Base-by-base conservation (phyloP, 2,113 vertebrate species). In the Cygnus buccinator region DNA sequence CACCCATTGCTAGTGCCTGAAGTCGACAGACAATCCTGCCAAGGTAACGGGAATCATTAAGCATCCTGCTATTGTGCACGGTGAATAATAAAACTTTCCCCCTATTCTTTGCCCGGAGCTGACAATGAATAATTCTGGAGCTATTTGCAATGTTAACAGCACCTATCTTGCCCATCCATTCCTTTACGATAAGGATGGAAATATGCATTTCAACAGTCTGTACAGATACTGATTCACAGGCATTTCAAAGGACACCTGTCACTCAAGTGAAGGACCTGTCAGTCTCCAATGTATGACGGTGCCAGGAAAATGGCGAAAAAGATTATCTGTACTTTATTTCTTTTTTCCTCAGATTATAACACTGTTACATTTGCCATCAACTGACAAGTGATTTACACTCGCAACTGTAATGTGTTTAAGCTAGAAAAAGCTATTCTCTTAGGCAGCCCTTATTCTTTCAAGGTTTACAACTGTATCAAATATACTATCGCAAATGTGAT, bases 81-180 rank as follows among this genome's bases (percentile, higher is more conserved):
- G 98, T 98, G 99, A 99, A 99, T 99, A 99, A 99, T 99, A 99
- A 99, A 99, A 99, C 99, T 99, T 99, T 98, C 98, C 97, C 91
- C 96, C 98, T 98, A 98, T 98, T 98, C 98, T 98, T 98, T 97
- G 97, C 98, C 97, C 96, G 96, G 98, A 98, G 98, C 98, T 99
- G 98, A 99, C 99, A 99, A 99, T 99, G 99, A 99, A 99, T 99
- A 99, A 99, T 99, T 99, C 99, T 90, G 98, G 98, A 99, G 99
- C 99, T 98, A 99, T 99, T 99, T 99, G 99, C 99, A 99, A 99
- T 99, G 99, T 99, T 99, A 99, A 99, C 99, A 97, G 98, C 98
- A 99, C 98, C 99, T 99, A 99, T 99, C 99, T 99, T 98, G 98
- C 98, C 99, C 99, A 99, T 99, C 99, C 99, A 98, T 98, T 98